Base-by-base conservation (phyloP, 2,888 invertebrate species). In the Eupithecia vulgata region DNA sequence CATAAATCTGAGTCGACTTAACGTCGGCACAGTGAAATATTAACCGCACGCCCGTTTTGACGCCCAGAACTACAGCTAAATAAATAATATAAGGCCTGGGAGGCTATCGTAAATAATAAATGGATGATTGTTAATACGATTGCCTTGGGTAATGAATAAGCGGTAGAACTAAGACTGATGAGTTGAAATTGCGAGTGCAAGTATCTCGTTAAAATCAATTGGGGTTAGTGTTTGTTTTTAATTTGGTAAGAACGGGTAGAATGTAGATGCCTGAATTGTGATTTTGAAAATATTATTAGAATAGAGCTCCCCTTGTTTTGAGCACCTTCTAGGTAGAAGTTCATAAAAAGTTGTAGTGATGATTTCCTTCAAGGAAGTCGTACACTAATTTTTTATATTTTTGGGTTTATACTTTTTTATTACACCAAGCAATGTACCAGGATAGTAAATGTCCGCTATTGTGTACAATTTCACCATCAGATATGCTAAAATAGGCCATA, bases 1-100 rank as follows among this genome's bases (percentile, higher is more conserved):
- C 90, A 92, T 92, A 92, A 92, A 92, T 92, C 92, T 88, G 83
- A 85, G 92, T 92, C 91, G 90, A 91, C 91, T 92, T 91, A 91
- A 87, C 90, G 92, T 91, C 92, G 87, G 88, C 90, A 81, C 84
- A 83, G 90, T 93, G 92, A 93, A 93, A 93, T 93, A 93, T 93
- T 93, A 93, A 92, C 92, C 90, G 87, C 91, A 86, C 86, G 88
- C 90, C 88, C 87, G 87, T 90, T 91, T 90, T 92, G 94, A 93
- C 92, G 91, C 88, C 84, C 81, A 81, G 85, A 81, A 83, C 83
- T 84, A 82, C 85, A 37, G 84, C 84, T 88, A 87, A 88, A 90
- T 91, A 91, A 90, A 90, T 88, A 89, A 89, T 88, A 88, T 84
- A 87, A 84, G 81, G 81, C 80, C 85, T 88, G 82, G 86, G 85